Base-by-base conservation (phyloP, 2,888 invertebrate species). In the Tortrix viridana region DNA sequence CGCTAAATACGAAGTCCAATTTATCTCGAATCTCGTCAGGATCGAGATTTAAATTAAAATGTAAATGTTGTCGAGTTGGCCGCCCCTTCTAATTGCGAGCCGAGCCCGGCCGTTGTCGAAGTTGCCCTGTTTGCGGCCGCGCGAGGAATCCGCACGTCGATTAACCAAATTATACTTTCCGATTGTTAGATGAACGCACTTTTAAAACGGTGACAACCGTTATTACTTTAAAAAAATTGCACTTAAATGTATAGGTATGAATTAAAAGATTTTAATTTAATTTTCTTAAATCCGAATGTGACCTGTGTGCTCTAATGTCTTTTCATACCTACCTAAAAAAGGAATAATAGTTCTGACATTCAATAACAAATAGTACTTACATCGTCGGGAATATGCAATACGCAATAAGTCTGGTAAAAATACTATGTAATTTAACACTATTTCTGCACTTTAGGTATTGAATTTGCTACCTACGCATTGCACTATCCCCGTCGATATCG, bases 11-110 rank as follows among this genome's bases (percentile, higher is more conserved):
- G 83, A 79, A 77, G 81, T 79, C 82, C 83, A 88, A 88, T 88
- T 90, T 89, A 89, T 89, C 88, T 88, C 76, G 85, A 87, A 90
- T 89, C 87, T 86, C 86, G 86, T 86, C 87, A 87, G 86, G 86
- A 86, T 85, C 83, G 83, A 88, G 88, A 89, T 91, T 91, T 86
- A 88, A 89, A 91, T 91, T 89, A 84, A 90, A 91, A 92, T 92
- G 91, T 89, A 90, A 90, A 91, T 91, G 87, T 86, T 88, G 86
- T 83, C 74, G 79, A 82, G 79, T 74, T 73, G 81, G 79, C 75
- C 73, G 79, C 82, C 81, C 85, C 82, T 81, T 85, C 85, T 90
- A 88, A 90, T 90, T 90, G 87, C 83, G 79, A 84, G 79, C 79
- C 73, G 77, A 82, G 82, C 78, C 83, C 78, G 80, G 74, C 79